These are phyloP conservation scores for Hyperoplus immaculatus DNA, from an alignment of 2,797 vertebrate species.

Conservation along the genomic window DNA sequence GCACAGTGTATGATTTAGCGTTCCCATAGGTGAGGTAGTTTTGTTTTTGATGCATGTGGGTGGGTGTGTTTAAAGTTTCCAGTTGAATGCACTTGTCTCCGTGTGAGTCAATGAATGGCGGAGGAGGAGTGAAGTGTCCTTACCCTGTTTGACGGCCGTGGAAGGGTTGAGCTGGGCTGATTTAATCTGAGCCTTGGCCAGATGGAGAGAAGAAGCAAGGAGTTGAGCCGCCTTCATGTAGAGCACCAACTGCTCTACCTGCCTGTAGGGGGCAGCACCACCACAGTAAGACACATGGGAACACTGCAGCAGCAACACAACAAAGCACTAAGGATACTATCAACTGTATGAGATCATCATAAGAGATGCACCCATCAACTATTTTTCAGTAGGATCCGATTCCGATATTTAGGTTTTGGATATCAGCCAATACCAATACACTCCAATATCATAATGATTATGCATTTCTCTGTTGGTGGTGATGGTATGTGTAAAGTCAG, in stretches of 20 bases:
- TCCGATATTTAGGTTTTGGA: too few species aligned
- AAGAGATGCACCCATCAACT: too few species aligned
- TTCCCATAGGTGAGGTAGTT: too few species aligned
- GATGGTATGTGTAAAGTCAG: too few species aligned
- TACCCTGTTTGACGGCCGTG: constrained; percentile 96
- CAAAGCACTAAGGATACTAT: constrained; percentile 2
- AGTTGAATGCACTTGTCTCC: not conserved
- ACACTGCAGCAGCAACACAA: constrained; percentile 15
- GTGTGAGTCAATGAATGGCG: not conserved
- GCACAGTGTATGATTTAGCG: too few species aligned
- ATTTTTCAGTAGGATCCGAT: too few species aligned
- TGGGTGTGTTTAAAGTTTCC: not conserved
- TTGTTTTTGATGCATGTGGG: too few species aligned
- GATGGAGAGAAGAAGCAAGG: constrained; percentile 94
- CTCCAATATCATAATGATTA: too few species aligned
- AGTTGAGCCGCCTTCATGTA: constrained; percentile 98
- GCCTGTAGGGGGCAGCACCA: constrained; percentile 83
- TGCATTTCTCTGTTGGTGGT: too few species aligned
- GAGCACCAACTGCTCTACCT: constrained; percentile 96
- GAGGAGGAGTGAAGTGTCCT: not conserved
- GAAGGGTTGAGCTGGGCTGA: constrained; percentile 96
- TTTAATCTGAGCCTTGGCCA: constrained; percentile 97
- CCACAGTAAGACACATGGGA: not conserved
- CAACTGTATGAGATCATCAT: not conserved
- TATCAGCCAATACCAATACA: too few species aligned